Percentiles rank a stretch among this genome's conserved stretches.
These are phyloP conservation scores for Saccostrea echinata DNA, from an alignment of 1,140 invertebrate species.

Conservation along the genomic window DNA sequence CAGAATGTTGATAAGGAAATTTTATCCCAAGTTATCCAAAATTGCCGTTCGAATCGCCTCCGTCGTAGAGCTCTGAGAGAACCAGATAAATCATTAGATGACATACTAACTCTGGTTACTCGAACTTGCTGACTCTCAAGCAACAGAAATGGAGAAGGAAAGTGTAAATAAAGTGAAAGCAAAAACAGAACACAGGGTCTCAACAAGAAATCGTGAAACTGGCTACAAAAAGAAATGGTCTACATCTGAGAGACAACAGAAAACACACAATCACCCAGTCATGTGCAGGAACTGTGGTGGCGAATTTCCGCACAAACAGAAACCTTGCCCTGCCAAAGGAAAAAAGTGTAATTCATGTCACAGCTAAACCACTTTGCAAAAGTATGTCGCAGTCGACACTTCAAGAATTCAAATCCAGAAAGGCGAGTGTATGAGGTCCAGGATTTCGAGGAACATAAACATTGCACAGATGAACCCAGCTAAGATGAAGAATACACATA, in stretches of 20 bases:
- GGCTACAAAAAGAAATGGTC: constrained; percentile 38
- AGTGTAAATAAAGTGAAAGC: too few relatives aligned
- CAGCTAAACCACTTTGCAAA: background rate
- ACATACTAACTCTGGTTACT: constrained; percentile 15
- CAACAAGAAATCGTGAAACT: constrained; percentile 32
- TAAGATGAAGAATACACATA: too few relatives aligned
- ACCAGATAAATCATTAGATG: constrained; percentile 47
- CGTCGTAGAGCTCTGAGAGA: constrained; percentile 50
- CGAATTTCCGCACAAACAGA: constrained; percentile 11
- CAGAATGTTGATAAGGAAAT: constrained; percentile 45
- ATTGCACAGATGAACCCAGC: too few relatives aligned
- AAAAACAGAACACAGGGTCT: too few relatives aligned
- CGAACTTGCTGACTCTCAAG: too few relatives aligned
- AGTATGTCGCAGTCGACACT: too few relatives aligned
- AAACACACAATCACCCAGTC: background rate
- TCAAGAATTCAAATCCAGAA: too few relatives aligned
- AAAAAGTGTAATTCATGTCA: constrained; percentile 33
- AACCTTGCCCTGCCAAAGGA: background rate
- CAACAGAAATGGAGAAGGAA: too few relatives aligned
- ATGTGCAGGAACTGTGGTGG: constrained; percentile 49
- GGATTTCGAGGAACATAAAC: too few relatives aligned
- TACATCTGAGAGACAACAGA: constrained; percentile 37
- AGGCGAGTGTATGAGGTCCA: too few relatives aligned
- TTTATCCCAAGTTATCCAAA: constrained; percentile 52
- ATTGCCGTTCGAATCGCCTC: constrained; percentile 46